Evolutionary conservation across 2,113 vertebrate species (phyloP).

Genomic region (Maccullochella peelii): DNA sequence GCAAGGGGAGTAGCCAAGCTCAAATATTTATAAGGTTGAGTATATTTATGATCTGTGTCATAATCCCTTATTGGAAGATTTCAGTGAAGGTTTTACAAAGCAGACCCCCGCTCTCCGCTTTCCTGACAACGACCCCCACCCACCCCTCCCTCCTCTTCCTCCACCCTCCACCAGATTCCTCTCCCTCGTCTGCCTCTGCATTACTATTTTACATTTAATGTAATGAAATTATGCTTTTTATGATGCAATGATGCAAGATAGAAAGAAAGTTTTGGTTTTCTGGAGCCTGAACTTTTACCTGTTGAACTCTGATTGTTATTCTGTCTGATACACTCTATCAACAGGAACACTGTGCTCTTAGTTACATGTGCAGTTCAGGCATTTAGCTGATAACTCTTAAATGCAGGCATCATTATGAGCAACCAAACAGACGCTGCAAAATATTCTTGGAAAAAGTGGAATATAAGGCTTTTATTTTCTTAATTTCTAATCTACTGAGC

Average conservation of each 20-base stretch:
- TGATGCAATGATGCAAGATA: too few relatives aligned
- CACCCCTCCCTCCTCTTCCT: background rate
- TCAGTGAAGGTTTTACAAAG: slow-evolving; percentile 69
- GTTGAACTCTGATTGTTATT: slow-evolving; percentile 65
- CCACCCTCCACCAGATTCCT: background rate
- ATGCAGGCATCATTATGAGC: background rate
- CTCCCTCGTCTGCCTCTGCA: background rate
- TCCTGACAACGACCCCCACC: background rate
- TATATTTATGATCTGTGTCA: slow-evolving; percentile 87
- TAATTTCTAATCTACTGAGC: slow-evolving; percentile 28
- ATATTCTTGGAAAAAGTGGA: background rate
- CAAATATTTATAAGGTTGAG: slow-evolving; percentile 87
- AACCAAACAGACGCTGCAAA: background rate
- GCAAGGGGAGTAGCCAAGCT: slow-evolving; percentile 82
- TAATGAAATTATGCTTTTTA: too few relatives aligned
- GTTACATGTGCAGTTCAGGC: background rate
- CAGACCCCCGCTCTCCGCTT: slow-evolving; percentile 14
- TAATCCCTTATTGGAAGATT: slow-evolving; percentile 80
- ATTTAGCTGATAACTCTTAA: background rate
- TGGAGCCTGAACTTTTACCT: slow-evolving; percentile 57
- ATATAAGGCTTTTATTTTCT: slow-evolving; percentile 48
- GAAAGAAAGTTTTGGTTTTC: slow-evolving; percentile 31
- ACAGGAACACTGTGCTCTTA: slow-evolving; percentile 11
- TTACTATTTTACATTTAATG: slow-evolving; percentile 2
- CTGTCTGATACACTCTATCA: slow-evolving; percentile 18